These are phyloP conservation scores for Paramormyrops kingsleyae DNA, from an alignment of 2,113 vertebrate species.

Conservation along the genomic window DNA sequence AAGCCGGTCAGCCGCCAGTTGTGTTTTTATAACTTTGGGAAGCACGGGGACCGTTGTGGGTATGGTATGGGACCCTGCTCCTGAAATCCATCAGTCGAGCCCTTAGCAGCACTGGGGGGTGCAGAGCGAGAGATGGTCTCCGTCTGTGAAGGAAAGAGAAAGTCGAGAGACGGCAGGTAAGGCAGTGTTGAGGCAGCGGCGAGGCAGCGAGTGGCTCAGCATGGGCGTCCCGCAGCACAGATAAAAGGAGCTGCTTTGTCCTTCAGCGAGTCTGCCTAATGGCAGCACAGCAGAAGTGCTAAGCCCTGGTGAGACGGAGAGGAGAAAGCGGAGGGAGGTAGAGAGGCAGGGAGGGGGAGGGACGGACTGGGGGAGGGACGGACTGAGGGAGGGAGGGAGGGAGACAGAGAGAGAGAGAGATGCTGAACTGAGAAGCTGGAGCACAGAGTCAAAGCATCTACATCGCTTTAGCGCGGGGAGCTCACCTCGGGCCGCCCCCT, in stretches of 20 bases:
- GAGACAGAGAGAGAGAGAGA: slow-evolving; percentile 5
- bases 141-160: not conserved
- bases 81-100: not conserved
- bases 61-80: not conserved
- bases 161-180: slow-evolving; percentile 26
- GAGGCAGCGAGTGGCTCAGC: slow-evolving; percentile 29
- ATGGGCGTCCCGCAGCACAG: slow-evolving; percentile 44
- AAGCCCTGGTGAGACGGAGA: slow-evolving; percentile 30
- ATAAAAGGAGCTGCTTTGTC: slow-evolving; percentile 53
- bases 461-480: not conserved
- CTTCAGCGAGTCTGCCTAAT: slow-evolving; percentile 48
- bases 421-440: not conserved
- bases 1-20: not conserved
- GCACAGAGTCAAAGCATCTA: slow-evolving; percentile 1
- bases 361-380: slow-evolving; percentile 22
- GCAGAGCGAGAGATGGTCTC: slow-evolving; percentile 18
- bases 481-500: not conserved
- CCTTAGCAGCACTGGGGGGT: not conserved
- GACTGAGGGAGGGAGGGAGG: slow-evolving; percentile 18
- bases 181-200: slow-evolving; percentile 40
- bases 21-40: not conserved
- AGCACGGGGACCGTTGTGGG: not conserved
- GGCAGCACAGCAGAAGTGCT: slow-evolving; percentile 39
- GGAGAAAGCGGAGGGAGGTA: slow-evolving; percentile 20
- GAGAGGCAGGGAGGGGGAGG: slow-evolving; percentile 16